Percentiles rank a stretch among this genome's conserved stretches.
Evolutionary conservation across 2,888 invertebrate species (phyloP).

Genomic region (Limenitis camilla): DNA sequence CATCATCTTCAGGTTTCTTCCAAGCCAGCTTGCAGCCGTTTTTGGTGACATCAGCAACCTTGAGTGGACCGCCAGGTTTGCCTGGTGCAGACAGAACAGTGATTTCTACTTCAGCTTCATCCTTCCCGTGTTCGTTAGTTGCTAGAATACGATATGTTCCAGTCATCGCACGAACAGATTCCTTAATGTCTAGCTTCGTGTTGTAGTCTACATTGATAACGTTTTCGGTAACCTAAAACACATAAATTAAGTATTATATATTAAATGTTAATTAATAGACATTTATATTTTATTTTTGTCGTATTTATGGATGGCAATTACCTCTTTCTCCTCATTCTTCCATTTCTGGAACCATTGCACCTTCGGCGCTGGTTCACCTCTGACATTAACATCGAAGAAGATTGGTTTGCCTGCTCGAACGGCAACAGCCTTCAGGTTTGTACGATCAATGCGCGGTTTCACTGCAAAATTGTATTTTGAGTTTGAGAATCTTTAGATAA

Average conservation of each 20-base stretch:
- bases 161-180: slow-evolving; percentile 87
- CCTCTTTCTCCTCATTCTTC: slow-evolving; percentile 82
- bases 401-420: slow-evolving; percentile 94
- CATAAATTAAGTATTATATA: neutral
- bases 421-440: slow-evolving; percentile 90
- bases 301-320: slow-evolving; percentile 19
- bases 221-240: slow-evolving; percentile 75
- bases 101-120: slow-evolving; percentile 95
- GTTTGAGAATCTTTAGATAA: too few relatives aligned
- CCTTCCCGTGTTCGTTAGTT: slow-evolving; percentile 92
- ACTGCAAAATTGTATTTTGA: slow-evolving; percentile 68
- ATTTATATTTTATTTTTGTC: neutral
- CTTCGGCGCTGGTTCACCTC: slow-evolving; percentile 96
- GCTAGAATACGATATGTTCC: slow-evolving; percentile 93
- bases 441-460: slow-evolving; percentile 97
- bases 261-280: neutral
- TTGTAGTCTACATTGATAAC: slow-evolving; percentile 93
- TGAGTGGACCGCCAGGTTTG: slow-evolving; percentile 91
- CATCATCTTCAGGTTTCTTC: slow-evolving; percentile 96
- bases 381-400: slow-evolving; percentile 93
- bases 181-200: slow-evolving; percentile 87
- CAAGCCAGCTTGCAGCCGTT: slow-evolving; percentile 92
- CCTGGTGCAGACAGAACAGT: slow-evolving; percentile 89
- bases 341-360: slow-evolving; percentile 92
- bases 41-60: slow-evolving; percentile 91